phyloP scores from a whole-genome alignment of 2,888 invertebrate species.

The Lottia gigantea region DNA sequence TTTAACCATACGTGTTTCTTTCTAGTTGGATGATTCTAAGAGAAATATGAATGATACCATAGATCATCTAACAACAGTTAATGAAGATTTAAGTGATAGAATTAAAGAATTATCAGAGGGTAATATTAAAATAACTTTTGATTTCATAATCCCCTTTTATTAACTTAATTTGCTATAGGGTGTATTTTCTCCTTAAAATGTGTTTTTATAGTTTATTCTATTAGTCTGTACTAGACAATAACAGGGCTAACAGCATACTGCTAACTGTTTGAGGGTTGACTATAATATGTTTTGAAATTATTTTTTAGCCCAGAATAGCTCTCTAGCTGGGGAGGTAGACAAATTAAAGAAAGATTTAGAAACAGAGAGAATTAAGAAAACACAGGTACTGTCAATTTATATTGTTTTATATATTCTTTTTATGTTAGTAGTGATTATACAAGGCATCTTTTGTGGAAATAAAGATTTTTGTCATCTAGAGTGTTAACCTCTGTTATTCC shows the following conservation, averaged over 20 bases:
- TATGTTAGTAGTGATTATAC: background rate
- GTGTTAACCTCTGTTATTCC: too few species aligned
- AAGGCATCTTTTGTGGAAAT: too few species aligned
- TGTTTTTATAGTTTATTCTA: too few species aligned
- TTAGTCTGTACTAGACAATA: too few species aligned
- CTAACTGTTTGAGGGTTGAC: too few species aligned
- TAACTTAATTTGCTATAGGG: too few species aligned
- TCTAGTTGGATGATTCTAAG: slow-evolving; percentile 74
- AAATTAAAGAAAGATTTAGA: slow-evolving; percentile 57
- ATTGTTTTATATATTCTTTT: background rate
- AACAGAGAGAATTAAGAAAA: slow-evolving; percentile 65
- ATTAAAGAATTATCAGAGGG: slow-evolving; percentile 83
- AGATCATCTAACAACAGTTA: slow-evolving; percentile 78
- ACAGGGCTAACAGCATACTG: too few species aligned
- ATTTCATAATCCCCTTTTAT: too few species aligned
- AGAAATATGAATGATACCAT: slow-evolving; percentile 77
- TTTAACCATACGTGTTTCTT: background rate
- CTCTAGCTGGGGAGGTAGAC: slow-evolving; percentile 42
- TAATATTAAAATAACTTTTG: too few species aligned
- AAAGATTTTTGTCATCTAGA: too few species aligned
- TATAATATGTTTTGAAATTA: background rate
- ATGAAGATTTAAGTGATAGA: slow-evolving; percentile 83
- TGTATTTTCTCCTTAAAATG: too few species aligned
- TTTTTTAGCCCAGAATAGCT: background rate
- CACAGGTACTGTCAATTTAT: slow-evolving; percentile 46